Evolutionary conservation across 2,797 vertebrate species (phyloP).

Genomic region (Poeciliopsis gracilis): DNA sequence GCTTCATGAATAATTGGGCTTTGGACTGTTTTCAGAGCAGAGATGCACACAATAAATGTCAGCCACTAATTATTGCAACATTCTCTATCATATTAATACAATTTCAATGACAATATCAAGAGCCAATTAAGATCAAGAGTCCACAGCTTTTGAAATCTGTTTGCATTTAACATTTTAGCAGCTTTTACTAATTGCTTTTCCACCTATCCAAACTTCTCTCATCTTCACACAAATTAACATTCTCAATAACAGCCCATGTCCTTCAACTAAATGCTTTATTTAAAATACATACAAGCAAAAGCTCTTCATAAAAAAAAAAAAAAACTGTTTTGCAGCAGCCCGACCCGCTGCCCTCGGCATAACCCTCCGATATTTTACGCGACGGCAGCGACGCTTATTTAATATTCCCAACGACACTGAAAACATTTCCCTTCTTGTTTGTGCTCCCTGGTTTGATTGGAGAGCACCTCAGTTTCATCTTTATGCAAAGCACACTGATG

Average conservation of each 20-base stretch:
- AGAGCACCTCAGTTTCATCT: constrained; percentile 55
- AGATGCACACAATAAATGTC: neutral
- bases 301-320: constrained; percentile 68
- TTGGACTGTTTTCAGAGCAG: constrained; percentile 1
- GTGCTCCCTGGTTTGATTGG: constrained; percentile 67
- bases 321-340: constrained; percentile 52
- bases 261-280: constrained; percentile 53
- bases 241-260: constrained; percentile 37
- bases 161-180: constrained; percentile 28
- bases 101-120: neutral
- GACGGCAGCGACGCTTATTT: constrained; percentile 41
- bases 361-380: constrained; percentile 46
- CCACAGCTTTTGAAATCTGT: neutral
- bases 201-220: constrained; percentile 6
- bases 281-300: constrained; percentile 38
- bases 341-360: constrained; percentile 42
- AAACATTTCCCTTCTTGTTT: constrained; percentile 46
- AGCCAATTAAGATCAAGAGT: neutral
- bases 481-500: constrained; percentile 73
- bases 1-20: constrained; percentile 9
- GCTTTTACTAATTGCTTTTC: constrained; percentile 8
- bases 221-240: constrained; percentile 30
- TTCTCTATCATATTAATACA: constrained; percentile 7
- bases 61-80: constrained; percentile 9
- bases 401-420: constrained; percentile 57